phyloP scores from a whole-genome alignment of 2,113 vertebrate genomes.

The Noctilio leporinus region DNA sequence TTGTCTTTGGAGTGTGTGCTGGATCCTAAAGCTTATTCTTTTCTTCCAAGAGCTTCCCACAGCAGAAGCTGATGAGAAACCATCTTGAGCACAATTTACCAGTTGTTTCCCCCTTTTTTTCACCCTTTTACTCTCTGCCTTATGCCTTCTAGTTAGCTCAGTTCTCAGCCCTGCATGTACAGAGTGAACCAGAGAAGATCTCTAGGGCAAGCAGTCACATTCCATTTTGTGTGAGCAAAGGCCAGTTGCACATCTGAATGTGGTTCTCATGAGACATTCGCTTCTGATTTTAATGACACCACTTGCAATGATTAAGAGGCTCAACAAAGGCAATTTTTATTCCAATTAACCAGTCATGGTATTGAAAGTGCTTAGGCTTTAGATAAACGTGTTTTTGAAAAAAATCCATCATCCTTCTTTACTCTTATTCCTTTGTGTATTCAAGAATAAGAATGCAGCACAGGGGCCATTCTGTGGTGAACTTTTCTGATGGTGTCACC shows the following conservation, averaged over 20 bases:
- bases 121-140: background rate
- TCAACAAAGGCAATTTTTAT: background rate
- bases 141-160: background rate
- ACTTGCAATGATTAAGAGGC: background rate
- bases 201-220: background rate
- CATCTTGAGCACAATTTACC: background rate
- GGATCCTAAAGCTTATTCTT: background rate
- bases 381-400: background rate
- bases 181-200: background rate
- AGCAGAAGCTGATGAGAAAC: background rate
- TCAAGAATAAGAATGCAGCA: background rate
- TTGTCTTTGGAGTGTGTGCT: background rate
- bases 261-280: background rate
- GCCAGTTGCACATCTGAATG: background rate
- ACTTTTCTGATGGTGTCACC: background rate
- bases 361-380: background rate
- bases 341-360: background rate
- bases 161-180: background rate
- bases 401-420: background rate
- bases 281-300: slow-evolving; percentile 43
- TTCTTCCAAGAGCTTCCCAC: background rate
- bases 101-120: background rate
- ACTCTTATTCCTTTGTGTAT: background rate
- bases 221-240: background rate
- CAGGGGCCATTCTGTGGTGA: background rate